Evolutionary conservation across 2,797 vertebrate species (phyloP).

Genomic region (Oceanodroma leucorhoa): DNA sequence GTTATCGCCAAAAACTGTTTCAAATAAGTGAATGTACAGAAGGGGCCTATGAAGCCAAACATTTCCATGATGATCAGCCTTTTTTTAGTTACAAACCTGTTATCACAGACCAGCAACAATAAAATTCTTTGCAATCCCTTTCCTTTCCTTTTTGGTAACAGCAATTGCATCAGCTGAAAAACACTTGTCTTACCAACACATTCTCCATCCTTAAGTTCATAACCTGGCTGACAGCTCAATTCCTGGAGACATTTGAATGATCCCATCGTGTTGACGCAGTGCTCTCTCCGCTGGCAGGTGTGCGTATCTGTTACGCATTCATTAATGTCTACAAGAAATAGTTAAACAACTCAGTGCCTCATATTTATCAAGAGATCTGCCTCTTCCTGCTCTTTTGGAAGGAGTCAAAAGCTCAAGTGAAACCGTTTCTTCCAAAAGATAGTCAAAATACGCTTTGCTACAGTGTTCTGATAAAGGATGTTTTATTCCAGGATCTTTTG

Average conservation of each 20-base stretch:
- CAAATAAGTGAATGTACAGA: background rate
- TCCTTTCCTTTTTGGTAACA: background rate
- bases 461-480: background rate
- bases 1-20: background rate
- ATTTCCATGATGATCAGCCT: background rate
- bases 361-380: background rate
- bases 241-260: constrained; percentile 86
- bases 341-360: background rate
- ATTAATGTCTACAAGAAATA: constrained; percentile 82
- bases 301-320: constrained; percentile 86
- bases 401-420: background rate
- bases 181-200: constrained; percentile 80
- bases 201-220: constrained; percentile 75
- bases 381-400: background rate
- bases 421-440: background rate
- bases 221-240: constrained; percentile 84
- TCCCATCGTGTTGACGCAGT: constrained; percentile 87
- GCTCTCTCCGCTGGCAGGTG: constrained; percentile 82
- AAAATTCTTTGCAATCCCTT: background rate
- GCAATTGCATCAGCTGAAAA: background rate
- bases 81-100: background rate
- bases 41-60: background rate
- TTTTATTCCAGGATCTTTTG: background rate
- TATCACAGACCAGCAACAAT: background rate
- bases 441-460: background rate